A percentile compares a stretch with the other conserved stretches of the same genome.
Conservation (phyloP, 1,140 invertebrate genomes). For the Caenorhabditis remanei region DNA sequence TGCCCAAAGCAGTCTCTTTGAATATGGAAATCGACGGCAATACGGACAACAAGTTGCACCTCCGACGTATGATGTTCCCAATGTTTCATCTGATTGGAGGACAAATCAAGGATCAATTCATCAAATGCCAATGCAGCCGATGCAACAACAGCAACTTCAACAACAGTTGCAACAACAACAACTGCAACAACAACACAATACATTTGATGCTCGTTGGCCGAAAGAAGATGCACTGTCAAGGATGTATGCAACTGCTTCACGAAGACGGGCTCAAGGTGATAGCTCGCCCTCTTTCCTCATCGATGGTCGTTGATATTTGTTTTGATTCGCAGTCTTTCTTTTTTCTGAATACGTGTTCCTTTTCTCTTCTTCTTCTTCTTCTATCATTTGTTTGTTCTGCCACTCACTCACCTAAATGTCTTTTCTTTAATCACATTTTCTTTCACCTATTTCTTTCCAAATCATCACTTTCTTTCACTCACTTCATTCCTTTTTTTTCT, state of each 20-base stretch:
- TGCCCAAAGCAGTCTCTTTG: conserved; percentile 61
- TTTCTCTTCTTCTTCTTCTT: conserved; percentile 10
- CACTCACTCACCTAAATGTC: conserved; percentile 50
- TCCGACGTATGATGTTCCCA: conserved; percentile 16
- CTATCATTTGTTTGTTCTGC: conserved; percentile 21
- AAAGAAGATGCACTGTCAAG: conserved; percentile 60
- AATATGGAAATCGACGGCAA: conserved; percentile 71
- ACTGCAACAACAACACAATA: background rate
- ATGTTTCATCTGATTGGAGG: conserved; percentile 5
- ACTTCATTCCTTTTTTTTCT: background rate
- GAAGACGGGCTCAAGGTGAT: conserved; percentile 60
- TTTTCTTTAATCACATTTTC: background rate
- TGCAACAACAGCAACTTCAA: conserved; percentile 7
- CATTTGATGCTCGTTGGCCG: conserved; percentile 43
- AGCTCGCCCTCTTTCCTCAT: conserved; percentile 61
- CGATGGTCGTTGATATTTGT: conserved; percentile 61
- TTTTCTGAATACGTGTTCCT: conserved; percentile 46
- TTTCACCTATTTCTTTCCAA: conserved; percentile 30
- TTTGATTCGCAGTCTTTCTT: conserved; percentile 44
- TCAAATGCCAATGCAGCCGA: conserved; percentile 16
- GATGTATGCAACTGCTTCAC: conserved; percentile 60
- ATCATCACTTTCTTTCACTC: conserved; percentile 27
- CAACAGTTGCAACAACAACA: background rate
- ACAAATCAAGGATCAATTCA: conserved; percentile 18
- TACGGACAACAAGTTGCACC: conserved; percentile 1